A percentile compares a stretch with the other conserved stretches of the same genome.
phyloP scores from a whole-genome alignment of 2,113 vertebrate species.

The Eurystomus gularis region DNA sequence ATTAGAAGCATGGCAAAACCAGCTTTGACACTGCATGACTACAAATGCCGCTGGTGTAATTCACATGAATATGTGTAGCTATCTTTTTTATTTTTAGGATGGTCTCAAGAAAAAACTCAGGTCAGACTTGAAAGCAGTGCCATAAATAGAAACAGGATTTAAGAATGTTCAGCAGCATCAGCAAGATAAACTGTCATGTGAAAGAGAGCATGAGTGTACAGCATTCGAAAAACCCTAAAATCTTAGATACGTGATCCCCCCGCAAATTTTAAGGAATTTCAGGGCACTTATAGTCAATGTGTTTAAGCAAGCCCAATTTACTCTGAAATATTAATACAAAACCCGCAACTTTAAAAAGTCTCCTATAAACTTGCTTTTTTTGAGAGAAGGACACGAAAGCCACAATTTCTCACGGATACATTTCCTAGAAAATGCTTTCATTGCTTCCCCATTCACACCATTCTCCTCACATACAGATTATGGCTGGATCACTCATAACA shows the following conservation, averaged over 20 bases:
- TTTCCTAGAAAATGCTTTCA: neutral
- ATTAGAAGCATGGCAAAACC: neutral
- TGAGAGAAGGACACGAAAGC: neutral
- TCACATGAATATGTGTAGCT: conserved; percentile 53
- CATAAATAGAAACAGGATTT: conserved; percentile 69
- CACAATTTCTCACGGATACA: neutral
- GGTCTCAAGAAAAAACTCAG: conserved; percentile 52
- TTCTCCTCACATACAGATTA: neutral
- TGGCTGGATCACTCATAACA: neutral
- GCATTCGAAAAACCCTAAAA: neutral
- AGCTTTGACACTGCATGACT: conserved; percentile 18
- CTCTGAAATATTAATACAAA: neutral
- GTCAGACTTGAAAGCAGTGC: conserved; percentile 59
- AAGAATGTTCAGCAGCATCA: conserved; percentile 49
- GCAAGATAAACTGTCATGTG: conserved; percentile 29
- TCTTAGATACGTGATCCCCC: neutral
- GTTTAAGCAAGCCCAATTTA: neutral
- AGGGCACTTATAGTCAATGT: neutral
- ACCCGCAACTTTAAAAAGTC: neutral
- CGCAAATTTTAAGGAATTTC: neutral
- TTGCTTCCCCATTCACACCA: neutral
- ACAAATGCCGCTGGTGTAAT: conserved; percentile 26
- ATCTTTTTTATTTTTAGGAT: conserved; percentile 68
- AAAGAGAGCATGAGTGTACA: neutral
- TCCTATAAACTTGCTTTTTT: neutral